These are phyloP conservation scores for Drosophila seguyi DNA, from an alignment of 1,140 invertebrate genomes.

Conservation along the genomic window DNA sequence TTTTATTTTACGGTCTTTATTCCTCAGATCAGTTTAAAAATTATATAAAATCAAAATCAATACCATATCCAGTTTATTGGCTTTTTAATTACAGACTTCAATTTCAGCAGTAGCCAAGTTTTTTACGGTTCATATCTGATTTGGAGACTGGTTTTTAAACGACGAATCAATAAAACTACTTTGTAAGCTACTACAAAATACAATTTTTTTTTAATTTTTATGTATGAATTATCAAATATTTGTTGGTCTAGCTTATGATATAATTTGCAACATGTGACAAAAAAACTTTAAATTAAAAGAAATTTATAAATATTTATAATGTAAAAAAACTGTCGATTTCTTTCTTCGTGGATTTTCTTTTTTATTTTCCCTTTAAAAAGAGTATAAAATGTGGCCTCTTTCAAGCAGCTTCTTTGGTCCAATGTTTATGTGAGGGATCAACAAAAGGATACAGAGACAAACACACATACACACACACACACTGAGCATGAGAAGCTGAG, in stretches of 20 bases:
- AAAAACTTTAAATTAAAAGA: neutral
- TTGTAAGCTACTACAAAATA: neutral
- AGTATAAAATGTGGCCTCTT: conserved; percentile 37
- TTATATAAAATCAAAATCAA: conserved; percentile 8
- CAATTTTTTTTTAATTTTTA: neutral
- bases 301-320: too few species aligned
- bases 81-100: conserved; percentile 8
- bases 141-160: neutral
- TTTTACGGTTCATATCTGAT: conserved; percentile 20
- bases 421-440: conserved; percentile 67
- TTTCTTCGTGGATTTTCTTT: neutral
- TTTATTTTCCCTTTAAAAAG: neutral
- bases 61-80: conserved; percentile 9
- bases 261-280: neutral
- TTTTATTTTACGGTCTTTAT: neutral
- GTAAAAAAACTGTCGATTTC: too few species aligned
- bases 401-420: conserved; percentile 42
- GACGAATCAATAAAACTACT: neutral
- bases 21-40: neutral
- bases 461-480: conserved; percentile 22
- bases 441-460: conserved; percentile 52
- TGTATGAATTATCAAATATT: neutral
- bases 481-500: conserved; percentile 8
- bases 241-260: neutral
- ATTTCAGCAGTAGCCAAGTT: conserved; percentile 14